Evolutionary conservation across 2,113 vertebrate species (phyloP).

Genomic region (Cephalopholis sonnerati): DNA sequence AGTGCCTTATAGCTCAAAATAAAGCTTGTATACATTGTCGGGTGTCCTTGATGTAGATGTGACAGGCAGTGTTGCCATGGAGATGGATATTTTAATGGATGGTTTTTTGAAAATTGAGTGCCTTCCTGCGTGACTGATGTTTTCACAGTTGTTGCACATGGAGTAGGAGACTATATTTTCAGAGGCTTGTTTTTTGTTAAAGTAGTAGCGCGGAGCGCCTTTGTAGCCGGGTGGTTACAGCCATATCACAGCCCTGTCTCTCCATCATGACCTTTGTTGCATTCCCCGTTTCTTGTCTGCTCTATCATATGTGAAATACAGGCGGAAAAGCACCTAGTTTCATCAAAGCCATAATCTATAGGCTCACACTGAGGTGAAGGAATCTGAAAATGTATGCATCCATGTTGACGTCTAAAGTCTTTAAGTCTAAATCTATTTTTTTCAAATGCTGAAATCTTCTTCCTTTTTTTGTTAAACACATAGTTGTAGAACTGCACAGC

Average conservation of each 20-base stretch:
- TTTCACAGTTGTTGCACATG: slow-evolving; percentile 19
- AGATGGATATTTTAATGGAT: slow-evolving; percentile 32
- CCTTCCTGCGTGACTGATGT: slow-evolving; percentile 6
- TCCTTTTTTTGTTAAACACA: too few relatives aligned
- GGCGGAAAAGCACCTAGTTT: too few relatives aligned
- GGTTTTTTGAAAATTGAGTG: slow-evolving; percentile 20
- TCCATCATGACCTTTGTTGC: too few relatives aligned
- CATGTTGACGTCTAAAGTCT: too few relatives aligned
- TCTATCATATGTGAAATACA: too few relatives aligned
- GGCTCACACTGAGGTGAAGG: neutral
- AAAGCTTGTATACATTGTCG: slow-evolving; percentile 27
- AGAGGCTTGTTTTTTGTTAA: neutral
- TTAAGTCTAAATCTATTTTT: too few relatives aligned
- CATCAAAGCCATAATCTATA: neutral
- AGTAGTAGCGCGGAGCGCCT: too few relatives aligned
- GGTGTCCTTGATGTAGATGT: slow-evolving; percentile 42
- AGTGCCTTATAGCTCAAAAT: slow-evolving; percentile 9
- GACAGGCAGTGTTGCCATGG: slow-evolving; percentile 37
- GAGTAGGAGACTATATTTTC: neutral
- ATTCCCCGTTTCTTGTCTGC: too few relatives aligned
- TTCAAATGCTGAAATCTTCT: too few relatives aligned
- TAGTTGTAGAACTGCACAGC: too few relatives aligned
- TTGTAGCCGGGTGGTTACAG: too few relatives aligned
- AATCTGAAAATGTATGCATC: neutral
- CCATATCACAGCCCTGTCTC: too few relatives aligned